These are phyloP conservation scores for Aphidoletes aphidimyza DNA, from an alignment of 2,888 invertebrate genomes.

Conservation along the genomic window DNA sequence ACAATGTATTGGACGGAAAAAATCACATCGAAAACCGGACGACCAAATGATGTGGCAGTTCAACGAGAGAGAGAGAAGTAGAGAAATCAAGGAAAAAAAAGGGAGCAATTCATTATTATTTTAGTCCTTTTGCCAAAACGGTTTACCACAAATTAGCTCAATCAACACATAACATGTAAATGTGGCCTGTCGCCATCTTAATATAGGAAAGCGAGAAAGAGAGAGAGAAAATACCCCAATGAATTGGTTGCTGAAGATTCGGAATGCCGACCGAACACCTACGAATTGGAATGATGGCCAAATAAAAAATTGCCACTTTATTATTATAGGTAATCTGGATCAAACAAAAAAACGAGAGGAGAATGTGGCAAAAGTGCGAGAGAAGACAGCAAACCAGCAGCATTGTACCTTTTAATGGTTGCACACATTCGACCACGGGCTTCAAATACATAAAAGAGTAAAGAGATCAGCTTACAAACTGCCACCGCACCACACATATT, in stretches of 20 bases:
- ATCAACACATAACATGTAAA: conserved; percentile 18
- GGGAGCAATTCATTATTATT: conserved; percentile 28
- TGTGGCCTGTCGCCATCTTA: neutral
- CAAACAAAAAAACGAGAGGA: neutral
- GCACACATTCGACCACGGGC: neutral
- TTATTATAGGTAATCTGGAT: conserved; percentile 48
- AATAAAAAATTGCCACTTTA: conserved; percentile 42
- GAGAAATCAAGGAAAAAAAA: neutral
- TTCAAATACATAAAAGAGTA: no score
- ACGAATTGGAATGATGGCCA: neutral
- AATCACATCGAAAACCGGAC: no score
- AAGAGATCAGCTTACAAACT: conserved; percentile 10
- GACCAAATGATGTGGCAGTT: neutral
- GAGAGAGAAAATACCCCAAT: neutral
- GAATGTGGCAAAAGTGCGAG: no score
- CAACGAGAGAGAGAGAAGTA: neutral
- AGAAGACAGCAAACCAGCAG: neutral
- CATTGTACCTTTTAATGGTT: neutral
- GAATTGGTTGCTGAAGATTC: no score
- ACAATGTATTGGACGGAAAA: no score
- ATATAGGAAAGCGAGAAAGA: neutral
- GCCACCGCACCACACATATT: conserved; percentile 44
- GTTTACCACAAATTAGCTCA: conserved; percentile 47
- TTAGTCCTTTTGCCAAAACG: conserved; percentile 35
- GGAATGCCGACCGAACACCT: no score